Evolutionary conservation across 2,888 invertebrate species (phyloP), one percentile per base, ranked within the genome.

Genomic region (Pardosa pseudoannulata): DNA sequence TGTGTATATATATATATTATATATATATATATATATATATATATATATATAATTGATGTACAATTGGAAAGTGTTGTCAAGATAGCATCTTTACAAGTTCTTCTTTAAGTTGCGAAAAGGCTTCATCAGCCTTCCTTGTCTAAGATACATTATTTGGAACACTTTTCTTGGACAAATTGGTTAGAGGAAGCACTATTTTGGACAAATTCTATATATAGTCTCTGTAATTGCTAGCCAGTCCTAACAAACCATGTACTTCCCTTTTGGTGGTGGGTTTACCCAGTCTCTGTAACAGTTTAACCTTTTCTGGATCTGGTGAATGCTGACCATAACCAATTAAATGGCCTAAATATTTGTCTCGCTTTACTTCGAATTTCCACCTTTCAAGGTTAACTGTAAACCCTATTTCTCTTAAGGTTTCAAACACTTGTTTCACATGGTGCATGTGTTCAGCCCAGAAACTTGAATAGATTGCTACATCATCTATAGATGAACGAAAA

Each of bases 271-370:
- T 29, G 9, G 29, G 31, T 1, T 31, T 0, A 2, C n/a, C 13
- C 32, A 67, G 11, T 7, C 31, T 67, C 32, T 2, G 67, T 16
- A 67, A 7, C 0, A 19, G 0, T 68, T 68, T 16, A 7, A 56
- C 1, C 39, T 74, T 74, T 32, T 74, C 32, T 2, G 39, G 36
- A 39, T 74, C 39, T 0, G 74, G 74, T 11, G 13, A n/a, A 36
- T 74, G 74, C n/a, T 6, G 27, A 19, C 64, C 64, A 1, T 36
- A 64, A 2, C 39, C 64, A 5, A 74, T 36, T 27, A 74, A 36
- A 13, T 36, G 74, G 23, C 27, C 64, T 16, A 74, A 56, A 39
- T 36, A 74, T 36, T 64, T 62, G 27, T 36, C 62, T 36, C 39
- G 7, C 0, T 23, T 28, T 23, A 39, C 64, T 6, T 6, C 36